phyloP scores from a whole-genome alignment of 2,888 invertebrate species.

The Orchesellides sinensis region DNA sequence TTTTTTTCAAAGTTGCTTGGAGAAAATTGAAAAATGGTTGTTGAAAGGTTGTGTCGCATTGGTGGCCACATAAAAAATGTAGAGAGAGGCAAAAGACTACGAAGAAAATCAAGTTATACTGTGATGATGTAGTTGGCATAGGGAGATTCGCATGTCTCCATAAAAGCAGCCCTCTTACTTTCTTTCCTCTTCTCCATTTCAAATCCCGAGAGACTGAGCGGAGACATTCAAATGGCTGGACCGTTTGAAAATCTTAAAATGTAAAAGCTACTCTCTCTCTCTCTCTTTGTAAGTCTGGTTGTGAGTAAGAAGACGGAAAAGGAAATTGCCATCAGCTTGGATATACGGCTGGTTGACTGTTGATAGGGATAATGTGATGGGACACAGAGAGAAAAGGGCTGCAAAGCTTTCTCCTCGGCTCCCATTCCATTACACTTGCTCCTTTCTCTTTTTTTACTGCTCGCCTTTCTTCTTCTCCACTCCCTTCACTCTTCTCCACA shows the following conservation, averaged over 20 bases:
- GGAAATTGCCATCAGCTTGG: slow-evolving; percentile 61
- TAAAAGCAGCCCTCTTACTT: no score
- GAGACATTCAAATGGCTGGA: slow-evolving; percentile 60
- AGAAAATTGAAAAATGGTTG: background rate
- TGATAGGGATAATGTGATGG: slow-evolving; percentile 46
- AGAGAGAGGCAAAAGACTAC: no score
- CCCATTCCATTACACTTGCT: no score
- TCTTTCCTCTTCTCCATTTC: slow-evolving; percentile 21
- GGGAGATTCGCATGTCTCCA: no score
- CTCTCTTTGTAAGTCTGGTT: no score
- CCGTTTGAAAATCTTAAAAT: slow-evolving; percentile 70
- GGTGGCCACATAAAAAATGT: no score
- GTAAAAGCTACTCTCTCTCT: slow-evolving; percentile 19
- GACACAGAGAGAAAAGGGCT: no score
- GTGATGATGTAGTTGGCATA: no score
- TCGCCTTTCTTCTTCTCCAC: slow-evolving; percentile 1
- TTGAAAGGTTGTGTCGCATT: background rate
- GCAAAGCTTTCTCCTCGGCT: no score
- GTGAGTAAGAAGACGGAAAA: slow-evolving; percentile 41
- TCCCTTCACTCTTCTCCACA: slow-evolving; percentile 61
- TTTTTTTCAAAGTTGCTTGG: background rate
- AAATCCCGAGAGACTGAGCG: slow-evolving; percentile 14
- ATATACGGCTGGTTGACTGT: slow-evolving; percentile 22
- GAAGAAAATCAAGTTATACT: no score
- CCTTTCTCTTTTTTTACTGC: background rate